Evolutionary conservation across 2,797 vertebrate species (phyloP), one percentile per base, ranked within the genome.

Genomic region (Bovichtus diacanthus): DNA sequence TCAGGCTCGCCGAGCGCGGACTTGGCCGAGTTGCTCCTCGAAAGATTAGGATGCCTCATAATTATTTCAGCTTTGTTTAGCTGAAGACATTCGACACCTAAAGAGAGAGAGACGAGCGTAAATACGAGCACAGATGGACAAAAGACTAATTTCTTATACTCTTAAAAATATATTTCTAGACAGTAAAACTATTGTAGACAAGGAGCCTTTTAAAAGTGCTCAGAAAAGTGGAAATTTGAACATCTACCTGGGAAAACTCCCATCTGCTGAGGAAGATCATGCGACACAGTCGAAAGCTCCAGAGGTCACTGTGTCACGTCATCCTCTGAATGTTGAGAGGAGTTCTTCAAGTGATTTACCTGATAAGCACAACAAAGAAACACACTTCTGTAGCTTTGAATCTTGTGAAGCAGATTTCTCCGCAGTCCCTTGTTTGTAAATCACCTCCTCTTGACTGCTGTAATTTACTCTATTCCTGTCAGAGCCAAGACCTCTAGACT

Each of bases 341-440:
- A 71, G 74, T 72, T 65, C 36, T 44, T 78, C 10, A 58, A 39
- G 36, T 60, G 3, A 31, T 61, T 50, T 39, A 34, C 29, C 54
- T 65, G 75, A 80, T 70, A 80, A 71, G 60, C 47, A 27, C 12
- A 60, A 67, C 10, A 51, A 61, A n/a, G 60, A 65, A 66, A 61
- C 66, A 51, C 27, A 4, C 43, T 29, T 36, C 18, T 55, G 36
- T 55, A 25, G 23, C 25, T 43, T 41, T 47, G 15, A 55, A 47
- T 67, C 27, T 43, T 36, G 59, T 29, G 59, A 75, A 74, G 70
- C 31, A 85, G 31, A 9, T 80, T 86, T 71, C 36, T 64, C 46
- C 31, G 50, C 43, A 49, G 38, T 27, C 9, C 11, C 34, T n/a
- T 3, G 27, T 12, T 41, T 39, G 49, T 43, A 62, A 83, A 85